A percentile compares a stretch with the other conserved stretches of the same genome.
phyloP scores from a whole-genome alignment of 1,140 invertebrate species.

The Brachionus rotundiformis region DNA sequence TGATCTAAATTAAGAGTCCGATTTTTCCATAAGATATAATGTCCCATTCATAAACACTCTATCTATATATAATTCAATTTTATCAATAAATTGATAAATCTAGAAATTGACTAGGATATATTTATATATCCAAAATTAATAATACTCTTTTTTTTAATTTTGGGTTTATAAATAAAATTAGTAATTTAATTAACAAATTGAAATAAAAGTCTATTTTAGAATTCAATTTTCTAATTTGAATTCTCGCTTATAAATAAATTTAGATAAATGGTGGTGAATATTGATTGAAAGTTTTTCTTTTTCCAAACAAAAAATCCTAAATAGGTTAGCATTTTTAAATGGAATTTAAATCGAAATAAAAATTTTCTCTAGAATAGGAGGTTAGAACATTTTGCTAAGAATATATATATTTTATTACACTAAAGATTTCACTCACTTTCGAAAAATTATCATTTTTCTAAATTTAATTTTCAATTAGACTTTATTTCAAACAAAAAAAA shows the following conservation, averaged over 20 bases:
- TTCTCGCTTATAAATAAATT: neutral
- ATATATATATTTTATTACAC: neutral
- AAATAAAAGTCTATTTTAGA: neutral
- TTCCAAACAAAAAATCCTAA: neutral
- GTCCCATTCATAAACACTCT: neutral
- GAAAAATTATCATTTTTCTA: neutral
- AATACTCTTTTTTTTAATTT: no score
- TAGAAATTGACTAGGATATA: neutral
- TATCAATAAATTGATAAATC: no score
- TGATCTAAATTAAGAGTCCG: constrained; percentile 1
- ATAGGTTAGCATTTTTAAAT: neutral
- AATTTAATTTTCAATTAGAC: neutral
- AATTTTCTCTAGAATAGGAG: neutral
- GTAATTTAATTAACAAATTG: neutral
- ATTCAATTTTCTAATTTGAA: neutral
- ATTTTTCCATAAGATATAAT: neutral
- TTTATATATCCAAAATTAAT: no score
- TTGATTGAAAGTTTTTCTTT: neutral
- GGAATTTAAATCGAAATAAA: constrained; percentile 2
- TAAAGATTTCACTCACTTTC: neutral
- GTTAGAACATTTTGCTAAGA: neutral
- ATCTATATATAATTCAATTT: no score
- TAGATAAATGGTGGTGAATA: constrained; percentile 7
- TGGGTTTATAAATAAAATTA: neutral
- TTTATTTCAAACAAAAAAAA: neutral